Conservation (phyloP, 2,797 vertebrate species). For the Lepus townsendii region DNA sequence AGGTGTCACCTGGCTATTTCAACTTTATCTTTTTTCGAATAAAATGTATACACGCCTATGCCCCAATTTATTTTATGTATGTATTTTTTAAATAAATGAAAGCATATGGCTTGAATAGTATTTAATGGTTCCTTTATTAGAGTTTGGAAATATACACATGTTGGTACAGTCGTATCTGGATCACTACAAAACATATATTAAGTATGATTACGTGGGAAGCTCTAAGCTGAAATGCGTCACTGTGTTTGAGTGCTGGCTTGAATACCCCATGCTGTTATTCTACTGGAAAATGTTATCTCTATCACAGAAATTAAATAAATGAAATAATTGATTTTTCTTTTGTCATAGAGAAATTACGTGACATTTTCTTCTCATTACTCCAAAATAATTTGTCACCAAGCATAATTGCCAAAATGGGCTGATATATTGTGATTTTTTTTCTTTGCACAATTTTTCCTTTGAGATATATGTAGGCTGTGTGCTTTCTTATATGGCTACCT, state of each 20-base stretch:
- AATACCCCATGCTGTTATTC: constrained; percentile 65
- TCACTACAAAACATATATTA: constrained; percentile 71
- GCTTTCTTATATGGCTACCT: not conserved
- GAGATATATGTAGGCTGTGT: not conserved
- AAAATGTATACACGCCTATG: constrained; percentile 61
- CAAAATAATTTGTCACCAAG: constrained; percentile 64
- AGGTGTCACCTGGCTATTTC: constrained; percentile 82
- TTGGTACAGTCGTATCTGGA: constrained; percentile 84
- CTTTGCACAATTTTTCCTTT: not conserved
- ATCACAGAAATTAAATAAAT: not conserved
- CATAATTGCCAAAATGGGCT: not conserved
- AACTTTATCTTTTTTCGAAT: constrained; percentile 78
- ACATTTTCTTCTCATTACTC: constrained; percentile 58
- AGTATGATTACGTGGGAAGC: constrained; percentile 79
- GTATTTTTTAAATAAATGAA: constrained; percentile 74
- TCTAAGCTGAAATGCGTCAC: constrained; percentile 81
- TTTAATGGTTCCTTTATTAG: constrained; percentile 87
- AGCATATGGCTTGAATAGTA: constrained; percentile 87
- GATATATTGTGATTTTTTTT: not conserved
- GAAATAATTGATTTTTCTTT: constrained; percentile 64
- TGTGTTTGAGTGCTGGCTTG: constrained; percentile 76
- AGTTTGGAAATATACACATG: constrained; percentile 85
- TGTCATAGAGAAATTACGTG: constrained; percentile 64
- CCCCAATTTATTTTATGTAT: constrained; percentile 82
- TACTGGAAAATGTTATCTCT: constrained; percentile 76